Evolutionary conservation across 1,140 invertebrate genomes (phyloP), one percentile per base, ranked within the genome.

Genomic region (Condylostylus longicornis): DNA sequence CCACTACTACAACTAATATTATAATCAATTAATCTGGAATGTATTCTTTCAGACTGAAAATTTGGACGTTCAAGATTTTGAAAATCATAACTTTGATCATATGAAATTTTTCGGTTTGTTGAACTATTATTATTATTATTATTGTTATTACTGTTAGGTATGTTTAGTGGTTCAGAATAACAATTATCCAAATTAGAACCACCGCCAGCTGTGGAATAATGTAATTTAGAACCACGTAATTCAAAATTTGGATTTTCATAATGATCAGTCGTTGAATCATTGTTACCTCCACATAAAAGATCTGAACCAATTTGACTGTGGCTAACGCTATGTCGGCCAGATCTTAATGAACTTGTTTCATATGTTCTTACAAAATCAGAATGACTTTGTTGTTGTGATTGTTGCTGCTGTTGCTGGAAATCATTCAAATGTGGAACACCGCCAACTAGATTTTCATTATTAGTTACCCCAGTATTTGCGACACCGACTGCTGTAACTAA

Each of bases 171-270:
- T 25, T 60, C 57, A 1, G 57, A 58, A 40, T 60, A 60, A 22
- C 54, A 60, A 35, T 45, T 51, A 18, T 58, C 55, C 29, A 40
- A 44, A 13, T 23, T 13, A n/a, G 33, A 20, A 0, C 31, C 44
- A 5, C 33, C 42, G 21, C 38, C 20, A 37, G 49, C 20, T 28
- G 45, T 13, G 25, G 42, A 25, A 30, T 40, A 47, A 32, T 34
- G 13, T 35, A 36, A 39, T 43, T 49, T 33, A 47, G 42, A 2
- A 25, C 35, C 18, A 13, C 38, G 36, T 14, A 61, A 48, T 43
- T 60, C 53, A 39, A 61, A 57, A 40, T 61, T 58, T 3, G 58
- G 58, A 46, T 61, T 61, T 37, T 61, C 58, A 30, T 61, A 61
- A 37, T 61, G 58, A 46, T 61, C 58, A 8, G 45, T 47, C 18